phyloP scores from a whole-genome alignment of 2,797 vertebrate genomes.

The Chelidonichthys spinosus region DNA sequence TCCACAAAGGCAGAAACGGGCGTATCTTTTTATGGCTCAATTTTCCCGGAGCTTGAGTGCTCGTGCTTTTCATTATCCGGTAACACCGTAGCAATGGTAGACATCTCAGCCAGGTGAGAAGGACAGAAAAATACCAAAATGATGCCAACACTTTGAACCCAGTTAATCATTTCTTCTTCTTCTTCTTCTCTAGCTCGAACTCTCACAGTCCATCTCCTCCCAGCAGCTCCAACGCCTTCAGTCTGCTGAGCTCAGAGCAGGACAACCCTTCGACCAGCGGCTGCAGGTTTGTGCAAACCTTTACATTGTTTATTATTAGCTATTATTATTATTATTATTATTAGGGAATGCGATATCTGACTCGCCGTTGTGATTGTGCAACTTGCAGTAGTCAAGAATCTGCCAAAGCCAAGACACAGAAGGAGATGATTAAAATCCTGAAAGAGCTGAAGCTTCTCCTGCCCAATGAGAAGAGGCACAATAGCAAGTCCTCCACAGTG shows the following conservation, averaged over 20 bases:
- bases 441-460: slow-evolving; percentile 92
- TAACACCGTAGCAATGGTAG: background rate
- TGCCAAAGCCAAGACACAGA: slow-evolving; percentile 92
- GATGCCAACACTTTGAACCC: background rate
- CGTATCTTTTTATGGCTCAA: slow-evolving; percentile 31
- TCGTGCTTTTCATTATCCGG: background rate
- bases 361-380: slow-evolving; percentile 26
- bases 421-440: slow-evolving; percentile 91
- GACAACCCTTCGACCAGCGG: slow-evolving; percentile 92
- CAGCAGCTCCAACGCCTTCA: slow-evolving; percentile 90
- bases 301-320: background rate
- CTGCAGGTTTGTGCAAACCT: slow-evolving; percentile 86
- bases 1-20: slow-evolving; percentile 28
- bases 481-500: slow-evolving; percentile 89
- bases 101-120: background rate
- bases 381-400: slow-evolving; percentile 90
- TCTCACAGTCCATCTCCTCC: slow-evolving; percentile 85
- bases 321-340: background rate
- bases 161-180: no score
- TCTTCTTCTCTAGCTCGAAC: slow-evolving; percentile 74
- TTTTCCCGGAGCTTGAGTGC: background rate
- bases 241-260: slow-evolving; percentile 90
- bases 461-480: slow-evolving; percentile 89
- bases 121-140: background rate
- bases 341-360: slow-evolving; percentile 20